Evolutionary conservation across 1,140 invertebrate species (phyloP).

Genomic region (Elymnias hypermnestra): DNA sequence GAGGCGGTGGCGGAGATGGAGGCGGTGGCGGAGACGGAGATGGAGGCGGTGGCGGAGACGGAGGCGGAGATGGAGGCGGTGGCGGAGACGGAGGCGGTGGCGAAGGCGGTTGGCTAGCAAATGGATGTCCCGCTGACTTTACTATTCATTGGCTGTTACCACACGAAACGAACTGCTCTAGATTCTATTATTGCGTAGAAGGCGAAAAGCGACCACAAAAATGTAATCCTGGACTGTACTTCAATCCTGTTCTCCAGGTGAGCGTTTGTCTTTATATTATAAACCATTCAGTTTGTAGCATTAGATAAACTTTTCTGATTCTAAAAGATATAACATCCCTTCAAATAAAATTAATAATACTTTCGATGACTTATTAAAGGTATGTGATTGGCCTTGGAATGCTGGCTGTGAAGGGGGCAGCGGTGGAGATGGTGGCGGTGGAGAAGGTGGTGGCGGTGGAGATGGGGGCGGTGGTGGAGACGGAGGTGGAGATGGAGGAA

Average conservation of each 20-base stretch:
- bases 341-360: too few species aligned
- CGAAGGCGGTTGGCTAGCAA: constrained; percentile 14
- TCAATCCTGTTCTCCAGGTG: too few species aligned
- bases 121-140: constrained; percentile 41
- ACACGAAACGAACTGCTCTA: constrained; percentile 37
- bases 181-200: constrained; percentile 41
- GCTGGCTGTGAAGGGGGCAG: not conserved
- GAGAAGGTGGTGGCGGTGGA: not conserved
- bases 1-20: constrained; percentile 2
- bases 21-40: constrained; percentile 4
- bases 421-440: constrained; percentile 14
- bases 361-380: too few species aligned
- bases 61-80: not conserved
- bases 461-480: constrained; percentile 5
- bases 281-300: too few species aligned
- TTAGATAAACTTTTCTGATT: too few species aligned
- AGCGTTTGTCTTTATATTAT: too few species aligned
- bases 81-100: constrained; percentile 5
- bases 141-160: constrained; percentile 29
- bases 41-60: constrained; percentile 1
- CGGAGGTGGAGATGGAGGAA: constrained; percentile 3
- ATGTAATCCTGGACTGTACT: too few species aligned
- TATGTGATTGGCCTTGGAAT: too few species aligned
- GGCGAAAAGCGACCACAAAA: constrained; percentile 28
- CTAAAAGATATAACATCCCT: too few species aligned